Conservation (phyloP, 2,888 invertebrate species). For the Oligia latruncula region DNA sequence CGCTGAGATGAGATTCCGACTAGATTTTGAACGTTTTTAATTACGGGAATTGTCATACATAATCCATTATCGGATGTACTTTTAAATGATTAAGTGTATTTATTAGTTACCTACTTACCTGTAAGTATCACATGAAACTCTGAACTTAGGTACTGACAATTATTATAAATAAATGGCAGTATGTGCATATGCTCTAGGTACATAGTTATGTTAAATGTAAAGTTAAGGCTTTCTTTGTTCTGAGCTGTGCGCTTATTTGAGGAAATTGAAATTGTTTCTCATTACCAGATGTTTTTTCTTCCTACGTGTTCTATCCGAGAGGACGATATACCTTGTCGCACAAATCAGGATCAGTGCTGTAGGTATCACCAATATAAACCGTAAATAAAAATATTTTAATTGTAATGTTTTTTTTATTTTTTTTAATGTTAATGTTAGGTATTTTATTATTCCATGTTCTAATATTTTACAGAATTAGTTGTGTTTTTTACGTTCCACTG, state of each 20-base stretch:
- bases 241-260: not conserved
- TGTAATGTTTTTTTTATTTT: too few species aligned
- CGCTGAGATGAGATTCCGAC: too few species aligned
- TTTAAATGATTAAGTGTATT: not conserved
- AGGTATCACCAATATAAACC: too few species aligned
- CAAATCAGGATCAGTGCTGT: too few species aligned
- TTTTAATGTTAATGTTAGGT: too few species aligned
- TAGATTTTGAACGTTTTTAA: too few species aligned
- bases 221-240: not conserved
- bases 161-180: not conserved
- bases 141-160: not conserved
- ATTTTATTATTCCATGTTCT: too few species aligned
- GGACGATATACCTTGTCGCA: too few species aligned
- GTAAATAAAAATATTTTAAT: too few species aligned
- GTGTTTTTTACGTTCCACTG: too few species aligned
- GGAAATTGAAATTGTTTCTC: not conserved
- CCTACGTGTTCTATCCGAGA: not conserved
- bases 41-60: too few species aligned
- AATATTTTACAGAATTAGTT: too few species aligned
- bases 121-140: not conserved
- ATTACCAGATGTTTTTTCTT: not conserved
- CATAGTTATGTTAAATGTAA: not conserved
- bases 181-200: not conserved
- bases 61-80: not conserved
- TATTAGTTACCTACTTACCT: not conserved